Evolutionary conservation across 2,113 vertebrate genomes (phyloP), one percentile per base, ranked within the genome.

Genomic region (Vulpes vulpes): DNA sequence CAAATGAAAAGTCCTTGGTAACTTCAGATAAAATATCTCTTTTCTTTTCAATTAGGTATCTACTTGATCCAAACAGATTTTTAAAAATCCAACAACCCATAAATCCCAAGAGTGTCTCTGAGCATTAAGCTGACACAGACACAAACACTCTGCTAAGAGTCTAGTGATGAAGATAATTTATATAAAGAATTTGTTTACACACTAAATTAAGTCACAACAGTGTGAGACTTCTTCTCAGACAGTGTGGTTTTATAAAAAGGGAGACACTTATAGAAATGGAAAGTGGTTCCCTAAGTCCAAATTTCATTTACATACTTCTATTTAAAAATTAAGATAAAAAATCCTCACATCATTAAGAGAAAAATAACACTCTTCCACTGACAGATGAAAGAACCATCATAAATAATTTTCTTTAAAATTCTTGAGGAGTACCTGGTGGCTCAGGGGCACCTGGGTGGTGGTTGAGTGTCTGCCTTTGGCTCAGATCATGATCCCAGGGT

Each of bases 41-140:
- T 81, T 96, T 94, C n/a, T 87, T 91, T 67, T 87, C 32, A 97
- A 94, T 76, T 92, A 82, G 10, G 3, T 86, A 73, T 95, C 51
- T 85, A 65, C 9, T 92, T 74, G 43, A 89, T 87, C 91, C 11
- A 69, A 74, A 83, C 82, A 35, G 15, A 62, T 69, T 81, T 93
- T 89, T 17, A 25, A 89, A 96, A 97, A 35, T 79, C 32, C 30
- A 64, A 78, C 65, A 94, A 67, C 11, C 32, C 60, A 89, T 78
- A 88, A 94, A 85, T 67, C 10, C 14, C 43, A 55, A 67, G 30
- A 85, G 53, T 73, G 5, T 91, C 62, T 74, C 16, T 73, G 23
- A 53, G 14, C 2, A 53, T 82, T 67, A 92, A 74, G 25, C 64
- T 81, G 51, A 96, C 43, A 96, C 4, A 62, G 65, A 27, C 16